These are phyloP conservation scores for Sycophila texana DNA, from an alignment of 2,888 invertebrate species.

Conservation along the genomic window DNA sequence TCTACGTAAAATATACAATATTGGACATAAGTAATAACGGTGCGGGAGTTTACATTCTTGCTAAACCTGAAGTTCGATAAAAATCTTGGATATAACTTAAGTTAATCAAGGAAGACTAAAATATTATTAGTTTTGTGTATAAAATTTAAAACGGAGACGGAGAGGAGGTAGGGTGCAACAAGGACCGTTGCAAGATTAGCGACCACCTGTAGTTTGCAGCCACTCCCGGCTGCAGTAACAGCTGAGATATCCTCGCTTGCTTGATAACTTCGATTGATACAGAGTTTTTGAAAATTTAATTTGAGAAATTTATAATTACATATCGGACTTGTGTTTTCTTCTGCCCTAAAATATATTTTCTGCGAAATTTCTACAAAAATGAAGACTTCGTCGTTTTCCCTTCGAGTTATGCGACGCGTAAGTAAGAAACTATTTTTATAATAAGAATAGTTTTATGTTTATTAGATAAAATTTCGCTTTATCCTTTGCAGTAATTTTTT, in stretches of 20 bases:
- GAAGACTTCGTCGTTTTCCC: constrained; percentile 88
- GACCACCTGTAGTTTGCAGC: constrained; percentile 72
- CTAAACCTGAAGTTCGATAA: neutral
- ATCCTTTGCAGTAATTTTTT: too few species aligned
- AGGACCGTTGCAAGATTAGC: constrained; percentile 53
- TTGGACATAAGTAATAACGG: neutral
- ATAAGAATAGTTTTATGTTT: neutral
- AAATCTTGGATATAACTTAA: neutral
- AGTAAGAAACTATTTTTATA: constrained; percentile 71
- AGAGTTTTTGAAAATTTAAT: neutral
- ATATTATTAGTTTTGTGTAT: neutral
- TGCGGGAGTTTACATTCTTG: neutral
- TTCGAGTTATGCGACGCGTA: constrained; percentile 88
- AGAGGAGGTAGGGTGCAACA: constrained; percentile 1
- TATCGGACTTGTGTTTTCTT: neutral
- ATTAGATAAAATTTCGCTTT: neutral
- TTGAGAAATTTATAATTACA: neutral
- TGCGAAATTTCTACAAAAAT: constrained; percentile 77
- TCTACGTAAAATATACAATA: neutral
- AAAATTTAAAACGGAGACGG: constrained; percentile 32
- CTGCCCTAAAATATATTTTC: constrained; percentile 24
- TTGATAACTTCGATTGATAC: neutral
- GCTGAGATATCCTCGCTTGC: constrained; percentile 13
- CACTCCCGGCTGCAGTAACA: constrained; percentile 15
- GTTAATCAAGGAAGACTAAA: neutral